Conservation (phyloP, 2,113 vertebrate species). For the Sciurus niger region DNA sequence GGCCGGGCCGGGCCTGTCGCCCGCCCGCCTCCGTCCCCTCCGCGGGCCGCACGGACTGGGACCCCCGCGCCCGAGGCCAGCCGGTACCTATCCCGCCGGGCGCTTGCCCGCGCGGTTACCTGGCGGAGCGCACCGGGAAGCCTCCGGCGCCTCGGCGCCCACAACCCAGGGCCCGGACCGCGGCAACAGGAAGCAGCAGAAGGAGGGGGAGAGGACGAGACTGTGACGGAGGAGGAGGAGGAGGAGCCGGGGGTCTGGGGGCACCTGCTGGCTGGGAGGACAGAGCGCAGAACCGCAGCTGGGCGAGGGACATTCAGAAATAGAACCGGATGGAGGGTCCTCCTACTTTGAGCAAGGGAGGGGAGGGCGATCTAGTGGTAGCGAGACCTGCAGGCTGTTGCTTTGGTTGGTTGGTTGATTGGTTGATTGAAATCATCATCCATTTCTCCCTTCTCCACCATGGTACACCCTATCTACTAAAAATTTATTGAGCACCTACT, state of each 20-base stretch:
- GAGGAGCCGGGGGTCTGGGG: slow-evolving; percentile 82
- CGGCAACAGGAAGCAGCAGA: slow-evolving; percentile 54
- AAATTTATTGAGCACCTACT: background rate
- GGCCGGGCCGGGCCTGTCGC: background rate
- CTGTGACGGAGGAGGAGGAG: background rate
- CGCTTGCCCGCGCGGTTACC: slow-evolving; percentile 61
- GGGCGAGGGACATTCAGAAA: background rate
- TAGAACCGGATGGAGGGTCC: background rate
- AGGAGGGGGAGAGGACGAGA: slow-evolving; percentile 40
- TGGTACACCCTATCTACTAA: background rate
- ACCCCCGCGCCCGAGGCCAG: background rate
- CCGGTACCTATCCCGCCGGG: background rate
- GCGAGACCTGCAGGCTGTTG: background rate
- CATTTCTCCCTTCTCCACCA: background rate
- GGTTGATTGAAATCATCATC: background rate
- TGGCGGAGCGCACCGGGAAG: slow-evolving; percentile 68
- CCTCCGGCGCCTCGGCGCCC: slow-evolving; percentile 42
- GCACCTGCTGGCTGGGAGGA: slow-evolving; percentile 89
- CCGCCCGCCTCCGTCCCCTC: slow-evolving; percentile 8
- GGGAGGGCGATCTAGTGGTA: background rate
- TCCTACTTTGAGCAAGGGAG: background rate
- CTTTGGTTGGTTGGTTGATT: background rate
- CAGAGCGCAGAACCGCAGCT: slow-evolving; percentile 69
- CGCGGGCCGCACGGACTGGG: background rate
- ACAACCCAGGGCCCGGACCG: slow-evolving; percentile 27